Percentiles rank a stretch among this genome's conserved stretches.
These are phyloP conservation scores for Ceratina japonica DNA, from an alignment of 1,140 invertebrate species.

Conservation along the genomic window DNA sequence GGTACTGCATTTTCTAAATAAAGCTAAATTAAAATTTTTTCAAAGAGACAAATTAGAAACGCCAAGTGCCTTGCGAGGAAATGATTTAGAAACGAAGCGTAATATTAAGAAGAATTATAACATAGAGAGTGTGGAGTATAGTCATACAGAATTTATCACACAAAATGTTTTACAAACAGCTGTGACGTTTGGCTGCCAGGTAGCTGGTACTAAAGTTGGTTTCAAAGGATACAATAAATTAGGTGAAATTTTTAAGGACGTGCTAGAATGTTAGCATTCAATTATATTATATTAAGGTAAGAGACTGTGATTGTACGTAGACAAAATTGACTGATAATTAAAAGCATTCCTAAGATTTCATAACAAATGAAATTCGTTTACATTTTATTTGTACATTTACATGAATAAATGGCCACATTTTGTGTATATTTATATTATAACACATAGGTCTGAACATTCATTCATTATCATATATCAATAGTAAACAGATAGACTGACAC, in stretches of 20 bases:
- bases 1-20: constrained; percentile 79
- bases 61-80: not conserved
- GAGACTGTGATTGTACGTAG: not conserved
- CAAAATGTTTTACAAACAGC: constrained; percentile 70
- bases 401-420: no score
- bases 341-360: not conserved
- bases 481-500: not conserved
- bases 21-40: constrained; percentile 65
- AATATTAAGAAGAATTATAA: constrained; percentile 60
- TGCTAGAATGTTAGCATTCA: not conserved
- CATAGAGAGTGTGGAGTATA: constrained; percentile 61
- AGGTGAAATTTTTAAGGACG: constrained; percentile 52
- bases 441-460: not conserved
- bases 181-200: constrained; percentile 81
- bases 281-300: not conserved
- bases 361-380: not conserved
- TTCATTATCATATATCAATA: not conserved
- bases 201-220: constrained; percentile 84
- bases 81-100: not conserved
- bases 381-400: not conserved
- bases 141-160: constrained; percentile 63
- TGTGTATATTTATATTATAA: not conserved
- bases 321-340: not conserved
- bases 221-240: constrained; percentile 78
- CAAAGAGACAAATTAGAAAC: not conserved